These are phyloP conservation scores for Plectus sambesii DNA, from an alignment of 1,140 invertebrate species.

Conservation along the genomic window DNA sequence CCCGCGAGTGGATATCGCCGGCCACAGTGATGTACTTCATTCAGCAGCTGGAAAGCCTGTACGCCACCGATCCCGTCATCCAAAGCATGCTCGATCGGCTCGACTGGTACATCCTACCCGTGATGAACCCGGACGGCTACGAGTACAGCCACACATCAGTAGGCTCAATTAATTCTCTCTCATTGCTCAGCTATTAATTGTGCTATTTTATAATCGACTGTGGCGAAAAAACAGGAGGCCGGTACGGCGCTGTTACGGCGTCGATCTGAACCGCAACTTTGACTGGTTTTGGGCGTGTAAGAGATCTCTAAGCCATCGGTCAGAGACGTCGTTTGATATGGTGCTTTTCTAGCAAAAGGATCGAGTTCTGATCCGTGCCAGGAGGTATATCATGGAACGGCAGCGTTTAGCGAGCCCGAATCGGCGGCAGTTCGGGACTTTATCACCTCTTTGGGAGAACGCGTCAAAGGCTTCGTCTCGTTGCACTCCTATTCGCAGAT, in stretches of 20 bases:
- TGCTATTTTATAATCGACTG: constrained; percentile 32
- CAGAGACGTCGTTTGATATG: constrained; percentile 44
- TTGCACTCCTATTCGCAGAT: constrained; percentile 46
- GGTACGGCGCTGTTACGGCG: constrained; percentile 36
- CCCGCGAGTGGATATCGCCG: constrained; percentile 50
- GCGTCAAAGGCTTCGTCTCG: constrained; percentile 38
- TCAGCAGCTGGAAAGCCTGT: constrained; percentile 41
- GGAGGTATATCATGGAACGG: constrained; percentile 43
- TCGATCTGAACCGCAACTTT: constrained; percentile 37
- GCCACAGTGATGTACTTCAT: constrained; percentile 48
- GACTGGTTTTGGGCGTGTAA: constrained; percentile 44
- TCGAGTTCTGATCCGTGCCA: constrained; percentile 55
- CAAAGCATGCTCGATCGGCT: constrained; percentile 35
- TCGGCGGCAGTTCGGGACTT: constrained; percentile 42
- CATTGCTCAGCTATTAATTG: constrained; percentile 27
- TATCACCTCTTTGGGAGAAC: constrained; percentile 24
- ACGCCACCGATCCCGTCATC: constrained; percentile 35
- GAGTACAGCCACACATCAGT: constrained; percentile 39
- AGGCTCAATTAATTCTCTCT: background rate
- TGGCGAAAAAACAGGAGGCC: constrained; percentile 45
- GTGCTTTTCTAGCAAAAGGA: constrained; percentile 53
- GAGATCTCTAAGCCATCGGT: no score
- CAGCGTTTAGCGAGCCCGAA: constrained; percentile 41
- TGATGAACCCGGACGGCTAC: constrained; percentile 41
- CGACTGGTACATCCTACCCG: constrained; percentile 44